phyloP scores from a whole-genome alignment of 2,888 invertebrate genomes.

The Chrysodeixis includens region DNA sequence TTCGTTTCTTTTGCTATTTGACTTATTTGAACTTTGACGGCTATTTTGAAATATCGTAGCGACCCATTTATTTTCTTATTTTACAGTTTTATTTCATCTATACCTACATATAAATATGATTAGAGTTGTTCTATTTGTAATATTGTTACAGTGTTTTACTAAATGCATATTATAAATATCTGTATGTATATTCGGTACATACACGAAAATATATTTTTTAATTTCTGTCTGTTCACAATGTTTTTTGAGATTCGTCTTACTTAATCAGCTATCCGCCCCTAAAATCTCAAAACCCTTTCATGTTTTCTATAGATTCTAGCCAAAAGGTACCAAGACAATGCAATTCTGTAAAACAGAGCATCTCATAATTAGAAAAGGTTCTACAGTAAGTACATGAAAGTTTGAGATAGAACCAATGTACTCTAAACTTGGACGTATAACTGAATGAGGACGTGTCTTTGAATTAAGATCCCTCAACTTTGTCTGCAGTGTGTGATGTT shows the following conservation, averaged over 20 bases:
- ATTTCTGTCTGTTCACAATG: too few species aligned
- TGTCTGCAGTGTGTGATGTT: neutral
- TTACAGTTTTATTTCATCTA: neutral
- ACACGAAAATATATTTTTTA: too few species aligned
- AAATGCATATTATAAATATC: too few species aligned
- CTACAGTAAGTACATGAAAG: constrained; percentile 10
- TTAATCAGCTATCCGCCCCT: too few species aligned
- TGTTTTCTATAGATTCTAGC: too few species aligned
- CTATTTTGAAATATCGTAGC: neutral
- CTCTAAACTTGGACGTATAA: constrained; percentile 13
- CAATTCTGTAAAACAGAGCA: neutral
- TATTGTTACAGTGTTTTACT: too few species aligned
- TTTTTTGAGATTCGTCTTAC: too few species aligned
- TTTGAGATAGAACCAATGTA: constrained; percentile 20
- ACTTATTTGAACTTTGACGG: neutral
- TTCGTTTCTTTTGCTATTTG: constrained; percentile 5
- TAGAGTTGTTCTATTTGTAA: too few species aligned
- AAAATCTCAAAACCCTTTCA: too few species aligned
- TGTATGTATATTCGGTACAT: too few species aligned
- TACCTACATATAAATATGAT: too few species aligned
- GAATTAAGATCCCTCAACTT: constrained; percentile 24
- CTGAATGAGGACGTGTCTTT: neutral
- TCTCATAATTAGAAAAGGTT: constrained; percentile 23
- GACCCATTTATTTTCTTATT: neutral
- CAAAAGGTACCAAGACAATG: too few species aligned